phyloP scores from a whole-genome alignment of 2,113 vertebrate genomes.

The Gopherus flavomarginatus region DNA sequence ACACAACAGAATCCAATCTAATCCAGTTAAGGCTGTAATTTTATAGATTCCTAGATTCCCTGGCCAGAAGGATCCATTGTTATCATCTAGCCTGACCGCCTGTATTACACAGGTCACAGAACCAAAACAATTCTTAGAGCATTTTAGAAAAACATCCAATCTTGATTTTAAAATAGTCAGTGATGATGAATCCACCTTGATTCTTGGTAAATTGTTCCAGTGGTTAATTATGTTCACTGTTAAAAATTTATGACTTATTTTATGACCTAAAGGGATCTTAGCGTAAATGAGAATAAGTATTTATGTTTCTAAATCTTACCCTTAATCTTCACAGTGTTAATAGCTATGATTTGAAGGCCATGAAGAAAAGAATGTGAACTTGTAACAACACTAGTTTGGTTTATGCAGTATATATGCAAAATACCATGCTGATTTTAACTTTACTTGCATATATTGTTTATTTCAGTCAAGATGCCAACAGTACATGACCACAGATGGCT shows the following conservation, averaged over 20 bases:
- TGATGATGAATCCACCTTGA: neutral
- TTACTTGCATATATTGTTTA: slow-evolving; percentile 26
- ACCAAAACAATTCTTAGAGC: neutral
- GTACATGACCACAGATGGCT: slow-evolving; percentile 41
- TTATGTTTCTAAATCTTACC: neutral
- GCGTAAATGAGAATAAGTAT: slow-evolving; percentile 5
- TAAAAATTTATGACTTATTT: neutral
- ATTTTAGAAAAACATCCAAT: neutral
- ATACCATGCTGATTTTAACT: slow-evolving; percentile 31
- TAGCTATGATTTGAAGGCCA: slow-evolving; percentile 1
- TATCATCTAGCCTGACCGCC: neutral
- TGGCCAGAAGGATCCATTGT: neutral
- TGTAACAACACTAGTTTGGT: neutral
- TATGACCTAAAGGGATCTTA: neutral
- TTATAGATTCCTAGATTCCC: neutral
- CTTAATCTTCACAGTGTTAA: neutral
- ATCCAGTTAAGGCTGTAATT: neutral
- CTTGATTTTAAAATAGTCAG: neutral
- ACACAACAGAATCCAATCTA: neutral
- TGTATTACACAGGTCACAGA: neutral
- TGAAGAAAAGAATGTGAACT: neutral
- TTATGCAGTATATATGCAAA: neutral
- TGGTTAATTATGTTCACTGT: neutral
- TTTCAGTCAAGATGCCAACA: slow-evolving; percentile 10
- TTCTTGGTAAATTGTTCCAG: neutral